These are phyloP conservation scores for Hydroisotoma schaefferi DNA, from an alignment of 2,888 invertebrate genomes.

Conservation along the genomic window DNA sequence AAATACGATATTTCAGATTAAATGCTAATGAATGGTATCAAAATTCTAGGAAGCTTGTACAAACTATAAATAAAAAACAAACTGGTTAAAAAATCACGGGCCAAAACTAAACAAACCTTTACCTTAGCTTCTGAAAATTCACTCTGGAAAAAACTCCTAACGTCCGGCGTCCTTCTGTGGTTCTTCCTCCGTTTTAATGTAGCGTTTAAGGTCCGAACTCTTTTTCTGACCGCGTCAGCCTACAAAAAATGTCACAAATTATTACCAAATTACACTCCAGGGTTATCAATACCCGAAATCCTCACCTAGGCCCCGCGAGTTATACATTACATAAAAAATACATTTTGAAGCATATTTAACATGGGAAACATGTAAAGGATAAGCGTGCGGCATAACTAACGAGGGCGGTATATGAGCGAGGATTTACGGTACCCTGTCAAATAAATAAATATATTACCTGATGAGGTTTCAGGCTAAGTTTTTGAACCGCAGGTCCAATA, in stretches of 20 bases:
- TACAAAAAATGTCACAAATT: constrained; percentile 50
- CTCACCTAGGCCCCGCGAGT: not conserved
- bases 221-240: constrained; percentile 70
- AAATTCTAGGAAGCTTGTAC: not conserved
- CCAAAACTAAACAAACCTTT: constrained; percentile 10
- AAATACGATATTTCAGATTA: constrained; percentile 2
- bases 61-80: too few species aligned
- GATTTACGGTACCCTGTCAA: not conserved
- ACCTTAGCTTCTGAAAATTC: constrained; percentile 47
- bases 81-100: not conserved
- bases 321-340: not conserved
- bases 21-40: not conserved
- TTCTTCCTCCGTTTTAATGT: constrained; percentile 64
- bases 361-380: too few species aligned
- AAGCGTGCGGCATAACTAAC: too few species aligned
- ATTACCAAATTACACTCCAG: too few species aligned
- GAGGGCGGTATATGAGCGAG: too few species aligned
- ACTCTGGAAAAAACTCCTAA: constrained; percentile 48
- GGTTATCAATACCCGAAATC: not conserved
- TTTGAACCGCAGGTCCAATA: constrained; percentile 48
- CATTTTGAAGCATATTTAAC: not conserved
- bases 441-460: constrained; percentile 34
- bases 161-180: constrained; percentile 46
- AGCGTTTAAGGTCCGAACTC: constrained; percentile 71
- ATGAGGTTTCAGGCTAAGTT: constrained; percentile 48